Percentiles rank a stretch among this genome's conserved stretches.
Conservation (phyloP, 2,888 invertebrate species). For the Apodemia duryi region DNA sequence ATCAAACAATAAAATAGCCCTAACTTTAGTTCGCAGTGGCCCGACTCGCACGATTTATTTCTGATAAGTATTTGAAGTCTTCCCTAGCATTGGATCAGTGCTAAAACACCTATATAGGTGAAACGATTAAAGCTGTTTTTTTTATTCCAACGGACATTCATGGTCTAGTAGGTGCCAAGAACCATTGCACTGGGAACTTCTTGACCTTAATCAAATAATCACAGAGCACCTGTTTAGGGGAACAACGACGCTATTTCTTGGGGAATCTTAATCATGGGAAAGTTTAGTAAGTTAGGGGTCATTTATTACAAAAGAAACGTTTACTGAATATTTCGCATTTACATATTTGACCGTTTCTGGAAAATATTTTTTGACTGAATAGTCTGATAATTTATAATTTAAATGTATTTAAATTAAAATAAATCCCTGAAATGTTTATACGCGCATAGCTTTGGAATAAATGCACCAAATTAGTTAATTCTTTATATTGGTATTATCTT, state of each 20-base stretch:
- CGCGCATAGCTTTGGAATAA: no score
- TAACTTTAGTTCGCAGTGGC: no score
- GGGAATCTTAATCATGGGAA: conserved; percentile 74
- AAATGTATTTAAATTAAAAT: no score
- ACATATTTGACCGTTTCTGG: conserved; percentile 1
- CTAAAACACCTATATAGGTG: background rate
- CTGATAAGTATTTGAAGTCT: no score
- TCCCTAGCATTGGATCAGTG: background rate
- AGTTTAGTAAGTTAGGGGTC: conserved; percentile 36
- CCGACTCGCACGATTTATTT: no score
- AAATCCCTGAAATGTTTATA: no score
- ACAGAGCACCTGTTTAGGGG: conserved; percentile 63
- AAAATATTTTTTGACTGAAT: no score
- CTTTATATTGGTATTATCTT: no score
- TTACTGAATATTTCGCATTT: background rate
- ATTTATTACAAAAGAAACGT: conserved; percentile 18
- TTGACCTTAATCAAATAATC: conserved; percentile 72
- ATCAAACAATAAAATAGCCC: no score
- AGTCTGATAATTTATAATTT: no score
- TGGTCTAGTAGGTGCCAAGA: conserved; percentile 49
- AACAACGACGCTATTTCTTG: conserved; percentile 41
- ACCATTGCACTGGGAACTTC: conserved; percentile 65
- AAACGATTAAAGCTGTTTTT: conserved; percentile 18
- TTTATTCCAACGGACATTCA: conserved; percentile 57
- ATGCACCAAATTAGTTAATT: no score